These are phyloP conservation scores for Accipiter virgatus DNA, from an alignment of 2,113 vertebrate genomes.

Conservation along the genomic window DNA sequence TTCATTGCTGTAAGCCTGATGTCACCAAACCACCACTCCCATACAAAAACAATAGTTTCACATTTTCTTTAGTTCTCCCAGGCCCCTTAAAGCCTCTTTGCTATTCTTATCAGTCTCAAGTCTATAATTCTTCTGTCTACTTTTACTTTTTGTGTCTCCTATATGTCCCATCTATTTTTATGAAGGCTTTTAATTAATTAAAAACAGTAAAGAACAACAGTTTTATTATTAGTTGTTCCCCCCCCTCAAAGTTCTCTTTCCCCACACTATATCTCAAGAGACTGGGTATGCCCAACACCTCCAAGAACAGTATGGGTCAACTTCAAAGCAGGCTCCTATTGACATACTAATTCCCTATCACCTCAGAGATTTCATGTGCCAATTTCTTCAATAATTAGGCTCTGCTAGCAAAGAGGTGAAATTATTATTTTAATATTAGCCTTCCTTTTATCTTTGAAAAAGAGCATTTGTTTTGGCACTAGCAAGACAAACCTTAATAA, in stretches of 20 bases:
- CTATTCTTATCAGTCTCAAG: not conserved
- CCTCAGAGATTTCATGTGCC: constrained; percentile 65
- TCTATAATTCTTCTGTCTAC: not conserved
- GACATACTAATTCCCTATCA: constrained; percentile 60
- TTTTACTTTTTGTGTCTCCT: not conserved
- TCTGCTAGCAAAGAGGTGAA: constrained; percentile 63
- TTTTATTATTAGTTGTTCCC: not conserved
- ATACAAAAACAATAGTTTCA: not conserved
- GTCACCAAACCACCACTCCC: not conserved
- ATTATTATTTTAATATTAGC: constrained; percentile 72
- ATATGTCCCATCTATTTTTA: not conserved
- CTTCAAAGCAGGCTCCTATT: constrained; percentile 75
- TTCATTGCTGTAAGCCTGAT: not conserved
- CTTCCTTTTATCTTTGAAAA: constrained; percentile 75
- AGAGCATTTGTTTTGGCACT: constrained; percentile 74
- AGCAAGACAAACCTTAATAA: constrained; percentile 81
- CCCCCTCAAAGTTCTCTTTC: not conserved
- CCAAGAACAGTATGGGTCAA: constrained; percentile 62
- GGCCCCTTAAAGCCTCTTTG: not conserved
- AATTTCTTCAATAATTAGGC: constrained; percentile 61
- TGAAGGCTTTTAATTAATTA: not conserved
- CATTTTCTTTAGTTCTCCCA: not conserved
- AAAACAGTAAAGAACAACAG: not conserved
- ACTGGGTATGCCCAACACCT: constrained; percentile 41
- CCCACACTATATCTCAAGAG: not conserved